Conservation (phyloP, 2,888 invertebrate species). For the Helobdella robusta region DNA sequence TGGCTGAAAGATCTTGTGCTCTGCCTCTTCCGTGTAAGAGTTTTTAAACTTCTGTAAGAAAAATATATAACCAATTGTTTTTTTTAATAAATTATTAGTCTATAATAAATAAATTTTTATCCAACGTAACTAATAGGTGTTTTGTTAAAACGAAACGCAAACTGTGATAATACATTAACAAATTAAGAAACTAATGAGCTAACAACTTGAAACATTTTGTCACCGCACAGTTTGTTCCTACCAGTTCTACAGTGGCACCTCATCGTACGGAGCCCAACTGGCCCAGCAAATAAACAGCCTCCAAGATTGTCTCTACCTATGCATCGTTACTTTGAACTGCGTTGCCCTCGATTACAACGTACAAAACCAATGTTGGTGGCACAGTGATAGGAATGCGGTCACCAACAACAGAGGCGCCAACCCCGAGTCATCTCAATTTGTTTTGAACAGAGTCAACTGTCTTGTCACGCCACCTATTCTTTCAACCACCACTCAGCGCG, state of each 20-base stretch:
- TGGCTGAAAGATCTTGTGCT: no score
- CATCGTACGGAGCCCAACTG: background rate
- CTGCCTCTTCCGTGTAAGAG: no score
- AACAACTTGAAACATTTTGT: no score
- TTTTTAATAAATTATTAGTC: no score
- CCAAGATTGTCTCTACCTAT: slow-evolving; percentile 13
- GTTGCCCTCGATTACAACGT: slow-evolving; percentile 23
- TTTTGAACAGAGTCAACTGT: slow-evolving; percentile 19
- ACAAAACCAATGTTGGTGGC: background rate
- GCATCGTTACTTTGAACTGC: background rate
- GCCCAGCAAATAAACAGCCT: background rate
- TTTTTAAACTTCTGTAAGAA: no score
- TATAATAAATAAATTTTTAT: no score
- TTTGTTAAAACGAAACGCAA: no score
- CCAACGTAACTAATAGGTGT: no score
- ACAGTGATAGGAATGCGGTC: background rate
- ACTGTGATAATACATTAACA: no score
- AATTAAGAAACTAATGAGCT: no score
- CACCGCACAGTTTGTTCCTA: slow-evolving; percentile 18
- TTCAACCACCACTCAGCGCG: background rate
- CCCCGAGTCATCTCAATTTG: no score
- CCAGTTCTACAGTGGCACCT: slow-evolving; percentile 11
- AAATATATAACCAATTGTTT: no score
- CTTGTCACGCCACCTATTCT: background rate
- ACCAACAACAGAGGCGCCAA: background rate